Base-by-base conservation (phyloP, 2,888 invertebrate species). In the Conomelus anceps region DNA sequence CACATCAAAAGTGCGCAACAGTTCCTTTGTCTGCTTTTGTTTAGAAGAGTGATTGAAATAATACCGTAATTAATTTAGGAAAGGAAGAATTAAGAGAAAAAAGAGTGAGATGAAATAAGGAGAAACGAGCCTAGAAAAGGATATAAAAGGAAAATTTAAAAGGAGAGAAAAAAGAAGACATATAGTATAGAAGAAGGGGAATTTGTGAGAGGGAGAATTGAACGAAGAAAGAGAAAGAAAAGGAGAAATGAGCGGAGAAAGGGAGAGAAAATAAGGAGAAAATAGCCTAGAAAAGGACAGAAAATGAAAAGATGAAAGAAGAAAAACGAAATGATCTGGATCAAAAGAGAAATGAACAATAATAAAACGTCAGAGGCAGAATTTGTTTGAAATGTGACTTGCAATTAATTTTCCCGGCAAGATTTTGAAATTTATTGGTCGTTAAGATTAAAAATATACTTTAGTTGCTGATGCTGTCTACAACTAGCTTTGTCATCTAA, bases 221-320 rank as follows among this genome's bases (percentile, higher is more conserved):
- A 3, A 84, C n/a, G 23, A 89, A 84, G 4, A 4, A 6, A 84
- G 84, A 84, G 22, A 85, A 85, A 23, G 85, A 13, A 23, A 22
- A 85, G 85, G 22, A 85, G 85, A 7, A 11, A 22, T 1, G 23
- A 23, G 22, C 3, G 22, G 89, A 88, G 87, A 88, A 85, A 88
- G 86, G 86, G 87, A 89, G 89, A 89, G 86, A 89, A 88, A 88
- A 85, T 87, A 89, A 89, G 87, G 89, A 89, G 86, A 90, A 90
- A 88, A 89, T 90, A 89, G 3, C 24, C 0, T 20, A 88, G 24
- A 34, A 90, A 41, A 24, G 29, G 89, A 22, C 22, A 86, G 84
- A 85, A 90, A 22, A 89, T 26, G 24, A 84, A 89, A 23, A 29
- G 34, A 85, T 34, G 88, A 88, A 89, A 85, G 84, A 89, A 89